Evolutionary conservation across 2,888 invertebrate species (phyloP).

Genomic region (Noctua comes): DNA sequence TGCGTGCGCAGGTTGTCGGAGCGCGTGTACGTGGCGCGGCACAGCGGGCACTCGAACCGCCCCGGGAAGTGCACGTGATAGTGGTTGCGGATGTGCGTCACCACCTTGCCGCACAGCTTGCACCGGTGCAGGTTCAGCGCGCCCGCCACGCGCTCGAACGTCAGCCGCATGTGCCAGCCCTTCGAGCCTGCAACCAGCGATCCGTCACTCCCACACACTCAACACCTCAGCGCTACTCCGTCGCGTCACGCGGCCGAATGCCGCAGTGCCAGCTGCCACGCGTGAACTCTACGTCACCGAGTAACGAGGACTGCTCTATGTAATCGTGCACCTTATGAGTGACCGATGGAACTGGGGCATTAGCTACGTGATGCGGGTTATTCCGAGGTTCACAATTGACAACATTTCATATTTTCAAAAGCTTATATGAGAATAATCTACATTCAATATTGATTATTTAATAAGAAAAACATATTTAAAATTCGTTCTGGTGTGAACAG

Average conservation of each 20-base stretch:
- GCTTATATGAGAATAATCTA: neutral
- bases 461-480: neutral
- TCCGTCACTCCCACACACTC: constrained; percentile 71
- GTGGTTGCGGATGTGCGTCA: constrained; percentile 98
- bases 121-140: constrained; percentile 98
- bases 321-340: constrained; percentile 49
- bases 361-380: constrained; percentile 70
- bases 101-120: constrained; percentile 98
- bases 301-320: constrained; percentile 26
- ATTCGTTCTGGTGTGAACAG: neutral
- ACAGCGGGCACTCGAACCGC: constrained; percentile 97
- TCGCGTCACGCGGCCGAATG: constrained; percentile 65
- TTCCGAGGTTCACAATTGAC: constrained; percentile 55
- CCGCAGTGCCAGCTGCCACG: constrained; percentile 73
- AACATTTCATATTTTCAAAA: constrained; percentile 4
- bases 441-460: neutral
- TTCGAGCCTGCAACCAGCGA: constrained; percentile 96
- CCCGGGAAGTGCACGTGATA: constrained; percentile 98
- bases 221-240: constrained; percentile 46
- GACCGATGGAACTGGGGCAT: constrained; percentile 74
- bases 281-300: constrained; percentile 36
- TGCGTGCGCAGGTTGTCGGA: constrained; percentile 98
- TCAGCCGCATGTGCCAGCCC: constrained; percentile 98
- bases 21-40: constrained; percentile 97
- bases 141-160: constrained; percentile 97